Percentiles rank a stretch among this genome's conserved stretches.
Evolutionary conservation across 35 echinoderm and acorn worm genomes (phyloP).

Genomic region (Strongylocentrotus purpuratus): DNA sequence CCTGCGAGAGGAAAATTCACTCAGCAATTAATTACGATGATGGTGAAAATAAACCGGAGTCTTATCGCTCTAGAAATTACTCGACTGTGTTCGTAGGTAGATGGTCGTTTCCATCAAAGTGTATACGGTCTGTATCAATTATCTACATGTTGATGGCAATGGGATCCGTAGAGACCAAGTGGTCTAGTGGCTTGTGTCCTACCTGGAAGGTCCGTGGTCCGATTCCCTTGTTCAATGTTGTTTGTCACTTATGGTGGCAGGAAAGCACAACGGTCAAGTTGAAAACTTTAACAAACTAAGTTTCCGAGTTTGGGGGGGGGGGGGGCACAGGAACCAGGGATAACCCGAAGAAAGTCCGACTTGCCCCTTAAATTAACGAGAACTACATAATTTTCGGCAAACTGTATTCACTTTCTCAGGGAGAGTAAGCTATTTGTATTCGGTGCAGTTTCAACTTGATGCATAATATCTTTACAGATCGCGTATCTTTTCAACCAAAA

Average conservation of each 20-base stretch:
- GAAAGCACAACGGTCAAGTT: too few relatives aligned
- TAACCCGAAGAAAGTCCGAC: too few relatives aligned
- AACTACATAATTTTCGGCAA: background rate
- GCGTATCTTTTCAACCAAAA: background rate
- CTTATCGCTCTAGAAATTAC: constrained; percentile 10
- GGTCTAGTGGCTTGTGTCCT: background rate
- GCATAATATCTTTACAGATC: background rate
- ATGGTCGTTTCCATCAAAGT: background rate
- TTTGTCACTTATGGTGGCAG: too few relatives aligned
- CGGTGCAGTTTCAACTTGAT: background rate
- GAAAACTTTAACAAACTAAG: too few relatives aligned
- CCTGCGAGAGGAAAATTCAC: constrained; percentile 13
- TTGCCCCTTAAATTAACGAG: too few relatives aligned
- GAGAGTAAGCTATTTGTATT: background rate
- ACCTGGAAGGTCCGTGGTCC: background rate
- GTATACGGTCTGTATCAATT: background rate
- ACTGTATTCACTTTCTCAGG: background rate
- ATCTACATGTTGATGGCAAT: background rate
- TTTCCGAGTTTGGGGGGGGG: too few relatives aligned
- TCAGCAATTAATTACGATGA: constrained; percentile 22
- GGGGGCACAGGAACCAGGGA: too few relatives aligned
- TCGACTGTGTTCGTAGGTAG: background rate
- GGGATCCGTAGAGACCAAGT: background rate
- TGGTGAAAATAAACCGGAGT: background rate
- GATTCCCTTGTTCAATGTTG: background rate